Conservation (phyloP, 2,113 vertebrate genomes). For the Heloderma charlesbogerti region DNA sequence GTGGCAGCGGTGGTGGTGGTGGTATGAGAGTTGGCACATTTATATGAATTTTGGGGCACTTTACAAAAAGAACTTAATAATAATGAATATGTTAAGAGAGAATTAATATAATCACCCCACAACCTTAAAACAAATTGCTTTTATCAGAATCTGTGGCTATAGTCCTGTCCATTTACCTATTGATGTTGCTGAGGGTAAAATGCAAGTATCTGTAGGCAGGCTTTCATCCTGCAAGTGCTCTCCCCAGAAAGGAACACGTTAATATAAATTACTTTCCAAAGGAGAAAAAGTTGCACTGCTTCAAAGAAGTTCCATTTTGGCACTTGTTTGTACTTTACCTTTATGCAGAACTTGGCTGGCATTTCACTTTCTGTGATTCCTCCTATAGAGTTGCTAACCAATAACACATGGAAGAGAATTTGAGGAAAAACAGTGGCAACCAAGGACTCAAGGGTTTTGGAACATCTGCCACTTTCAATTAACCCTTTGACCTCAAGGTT, state of each 20-base stretch:
- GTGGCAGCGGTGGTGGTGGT: too few species aligned
- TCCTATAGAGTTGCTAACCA: constrained; percentile 66
- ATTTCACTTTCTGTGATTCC: constrained; percentile 61
- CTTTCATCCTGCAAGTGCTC: neutral
- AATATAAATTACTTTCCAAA: constrained; percentile 34
- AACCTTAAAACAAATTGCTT: neutral
- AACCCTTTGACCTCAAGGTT: constrained; percentile 14
- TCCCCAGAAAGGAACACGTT: neutral
- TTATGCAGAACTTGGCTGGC: constrained; percentile 57
- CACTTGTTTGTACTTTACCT: constrained; percentile 46
- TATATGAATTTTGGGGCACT: neutral
- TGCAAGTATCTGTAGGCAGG: neutral
- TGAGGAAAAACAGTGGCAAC: constrained; percentile 49
- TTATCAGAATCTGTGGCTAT: neutral
- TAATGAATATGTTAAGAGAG: neutral
- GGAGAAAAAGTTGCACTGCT: neutral
- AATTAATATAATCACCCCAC: neutral
- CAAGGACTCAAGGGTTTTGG: constrained; percentile 60
- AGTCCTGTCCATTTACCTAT: neutral
- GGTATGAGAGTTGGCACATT: neutral
- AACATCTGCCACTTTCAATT: constrained; percentile 45
- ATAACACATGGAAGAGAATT: constrained; percentile 60
- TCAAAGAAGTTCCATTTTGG: constrained; percentile 24
- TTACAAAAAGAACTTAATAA: neutral
- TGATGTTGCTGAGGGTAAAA: neutral